Evolutionary conservation across 2,113 vertebrate species (phyloP).

Genomic region (Epinephelus cyanopodus): DNA sequence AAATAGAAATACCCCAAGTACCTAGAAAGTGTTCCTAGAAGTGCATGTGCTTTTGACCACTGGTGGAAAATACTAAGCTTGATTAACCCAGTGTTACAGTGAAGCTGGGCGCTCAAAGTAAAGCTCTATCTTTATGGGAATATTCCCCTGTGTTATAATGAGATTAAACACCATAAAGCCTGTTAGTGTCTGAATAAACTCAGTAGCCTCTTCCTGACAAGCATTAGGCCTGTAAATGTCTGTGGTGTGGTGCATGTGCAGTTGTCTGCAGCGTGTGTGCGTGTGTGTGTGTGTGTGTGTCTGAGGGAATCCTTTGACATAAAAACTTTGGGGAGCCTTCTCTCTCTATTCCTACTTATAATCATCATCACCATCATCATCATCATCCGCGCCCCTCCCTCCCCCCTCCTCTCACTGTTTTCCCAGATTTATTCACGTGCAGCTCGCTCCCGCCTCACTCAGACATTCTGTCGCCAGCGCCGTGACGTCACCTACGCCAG

Average conservation of each 20-base stretch:
- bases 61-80: background rate
- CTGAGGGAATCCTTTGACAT: conserved; percentile 24
- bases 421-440: conserved; percentile 87
- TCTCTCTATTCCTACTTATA: conserved; percentile 43
- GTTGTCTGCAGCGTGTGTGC: conserved; percentile 19
- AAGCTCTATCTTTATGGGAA: conserved; percentile 13
- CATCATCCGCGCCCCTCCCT: background rate
- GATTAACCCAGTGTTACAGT: background rate
- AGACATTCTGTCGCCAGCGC: conserved; percentile 89
- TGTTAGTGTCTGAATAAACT: conserved; percentile 37
- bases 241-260: conserved; percentile 44
- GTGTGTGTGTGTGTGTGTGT: background rate
- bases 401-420: conserved; percentile 75
- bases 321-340: conserved; percentile 43
- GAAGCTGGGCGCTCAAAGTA: background rate
- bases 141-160: conserved; percentile 18
- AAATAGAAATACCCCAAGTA: background rate
- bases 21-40: too few relatives aligned
- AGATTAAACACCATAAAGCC: conserved; percentile 31
- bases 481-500: conserved; percentile 84
- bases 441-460: conserved; percentile 85
- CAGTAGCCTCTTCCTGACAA: conserved; percentile 8
- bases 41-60: background rate
- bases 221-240: conserved; percentile 25
- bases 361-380: conserved; percentile 26